Conservation (phyloP, 2,888 invertebrate species). For the Entomobrya multifasciata region DNA sequence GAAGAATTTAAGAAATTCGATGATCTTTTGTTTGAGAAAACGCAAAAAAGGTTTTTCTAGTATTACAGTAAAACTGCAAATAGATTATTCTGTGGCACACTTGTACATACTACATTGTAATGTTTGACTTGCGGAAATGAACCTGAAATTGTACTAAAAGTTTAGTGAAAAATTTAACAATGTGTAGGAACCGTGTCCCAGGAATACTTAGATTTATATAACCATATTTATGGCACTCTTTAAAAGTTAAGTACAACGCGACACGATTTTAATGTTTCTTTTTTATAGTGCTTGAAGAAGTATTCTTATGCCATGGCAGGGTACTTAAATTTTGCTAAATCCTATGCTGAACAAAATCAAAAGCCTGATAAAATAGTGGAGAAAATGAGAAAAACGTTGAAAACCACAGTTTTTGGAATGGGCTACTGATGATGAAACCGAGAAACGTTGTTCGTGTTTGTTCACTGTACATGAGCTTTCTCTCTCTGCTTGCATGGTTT, state of each 20-base stretch:
- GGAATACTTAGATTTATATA: background rate
- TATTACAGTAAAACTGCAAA: background rate
- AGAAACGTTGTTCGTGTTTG: background rate
- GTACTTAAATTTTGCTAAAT: background rate
- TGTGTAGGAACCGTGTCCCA: no score
- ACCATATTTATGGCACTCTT: background rate
- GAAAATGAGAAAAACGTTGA: background rate
- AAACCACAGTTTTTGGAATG: conserved; percentile 9
- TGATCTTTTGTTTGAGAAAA: conserved; percentile 12
- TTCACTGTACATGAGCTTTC: background rate
- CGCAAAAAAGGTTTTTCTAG: conserved; percentile 14
- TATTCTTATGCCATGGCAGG: background rate
- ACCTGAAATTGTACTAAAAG: background rate
- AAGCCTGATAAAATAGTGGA: background rate
- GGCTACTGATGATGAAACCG: conserved; percentile 17
- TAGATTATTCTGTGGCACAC: background rate
- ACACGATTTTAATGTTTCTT: conserved; percentile 38
- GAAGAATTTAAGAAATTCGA: conserved; percentile 51
- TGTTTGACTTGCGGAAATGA: conserved; percentile 34
- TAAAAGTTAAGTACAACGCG: conserved; percentile 3
- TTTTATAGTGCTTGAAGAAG: background rate
- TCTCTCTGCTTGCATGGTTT: background rate
- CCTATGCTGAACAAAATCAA: background rate
- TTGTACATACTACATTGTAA: background rate
- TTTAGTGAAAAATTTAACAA: background rate